phyloP scores from a whole-genome alignment of 2,113 vertebrate genomes.

The Rana temporaria region DNA sequence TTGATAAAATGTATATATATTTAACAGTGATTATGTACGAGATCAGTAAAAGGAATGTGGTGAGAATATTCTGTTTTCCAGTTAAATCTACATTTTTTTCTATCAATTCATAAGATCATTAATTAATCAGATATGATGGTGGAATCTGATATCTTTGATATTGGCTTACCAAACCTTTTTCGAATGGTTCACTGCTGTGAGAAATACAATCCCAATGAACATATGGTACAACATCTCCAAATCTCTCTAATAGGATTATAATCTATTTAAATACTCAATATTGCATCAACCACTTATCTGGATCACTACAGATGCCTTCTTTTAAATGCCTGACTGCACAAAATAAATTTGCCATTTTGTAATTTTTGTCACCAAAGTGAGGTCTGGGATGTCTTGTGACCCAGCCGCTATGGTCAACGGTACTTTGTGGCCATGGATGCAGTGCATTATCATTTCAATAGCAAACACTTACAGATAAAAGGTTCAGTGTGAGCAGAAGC shows the following conservation, averaged over 20 bases:
- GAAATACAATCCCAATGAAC: constrained; percentile 45
- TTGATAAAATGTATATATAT: too few species aligned
- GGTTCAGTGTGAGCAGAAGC: not conserved
- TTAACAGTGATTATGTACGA: too few species aligned
- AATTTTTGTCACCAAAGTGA: not conserved
- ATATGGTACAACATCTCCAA: constrained; percentile 41
- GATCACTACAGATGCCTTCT: constrained; percentile 53
- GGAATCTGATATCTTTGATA: not conserved
- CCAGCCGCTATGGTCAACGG: constrained; percentile 1
- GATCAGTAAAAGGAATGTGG: too few species aligned
- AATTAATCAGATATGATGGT: not conserved
- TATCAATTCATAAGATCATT: not conserved
- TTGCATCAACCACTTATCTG: constrained; percentile 59
- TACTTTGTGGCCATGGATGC: not conserved
- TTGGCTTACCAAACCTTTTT: constrained; percentile 23
- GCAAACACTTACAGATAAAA: constrained; percentile 41
- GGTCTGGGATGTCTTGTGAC: not conserved
- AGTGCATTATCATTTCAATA: not conserved
- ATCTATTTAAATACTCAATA: constrained; percentile 30
- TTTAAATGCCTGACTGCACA: constrained; percentile 32
- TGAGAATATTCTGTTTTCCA: too few species aligned
- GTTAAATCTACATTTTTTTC: not conserved
- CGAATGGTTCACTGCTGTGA: constrained; percentile 26
- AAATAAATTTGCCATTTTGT: not conserved
- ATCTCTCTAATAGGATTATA: constrained; percentile 62